A percentile compares a stretch with the other conserved stretches of the same genome.
Conservation (phyloP, 2,113 vertebrate species). For the rabbit (Oryctolagus cuniculus) region DNA sequence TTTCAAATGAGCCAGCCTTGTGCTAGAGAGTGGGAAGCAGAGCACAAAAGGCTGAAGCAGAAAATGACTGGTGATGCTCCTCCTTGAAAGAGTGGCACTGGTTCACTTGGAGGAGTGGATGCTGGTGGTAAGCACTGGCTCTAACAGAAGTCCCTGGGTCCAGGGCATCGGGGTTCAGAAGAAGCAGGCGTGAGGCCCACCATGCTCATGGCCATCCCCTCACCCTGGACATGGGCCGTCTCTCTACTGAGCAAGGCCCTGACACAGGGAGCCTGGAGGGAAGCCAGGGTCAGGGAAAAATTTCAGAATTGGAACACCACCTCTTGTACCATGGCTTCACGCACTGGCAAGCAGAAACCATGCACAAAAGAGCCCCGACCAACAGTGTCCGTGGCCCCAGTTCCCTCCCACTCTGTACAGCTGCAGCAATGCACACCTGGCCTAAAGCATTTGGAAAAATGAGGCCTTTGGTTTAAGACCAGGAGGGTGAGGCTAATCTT, state of each 20-base stretch:
- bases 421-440: no score
- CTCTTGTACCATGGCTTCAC: background rate
- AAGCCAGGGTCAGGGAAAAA: background rate
- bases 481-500: background rate
- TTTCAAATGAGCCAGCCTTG: background rate
- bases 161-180: fast-evolving
- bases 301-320: background rate
- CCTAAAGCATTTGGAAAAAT: background rate
- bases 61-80: background rate
- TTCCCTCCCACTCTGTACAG: background rate
- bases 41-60: background rate
- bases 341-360: background rate
- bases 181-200: background rate
- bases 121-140: no score
- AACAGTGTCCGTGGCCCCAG: fast-evolving
- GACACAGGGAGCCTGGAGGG: background rate
- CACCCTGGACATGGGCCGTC: no score
- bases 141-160: background rate
- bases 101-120: background rate
- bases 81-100: background rate
- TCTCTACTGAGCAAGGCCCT: background rate
- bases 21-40: background rate
- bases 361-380: fast-evolving
- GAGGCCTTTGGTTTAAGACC: background rate
- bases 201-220: fast-evolving